These are phyloP conservation scores for Lota lota DNA, from an alignment of 2,113 vertebrate genomes.

Conservation along the genomic window DNA sequence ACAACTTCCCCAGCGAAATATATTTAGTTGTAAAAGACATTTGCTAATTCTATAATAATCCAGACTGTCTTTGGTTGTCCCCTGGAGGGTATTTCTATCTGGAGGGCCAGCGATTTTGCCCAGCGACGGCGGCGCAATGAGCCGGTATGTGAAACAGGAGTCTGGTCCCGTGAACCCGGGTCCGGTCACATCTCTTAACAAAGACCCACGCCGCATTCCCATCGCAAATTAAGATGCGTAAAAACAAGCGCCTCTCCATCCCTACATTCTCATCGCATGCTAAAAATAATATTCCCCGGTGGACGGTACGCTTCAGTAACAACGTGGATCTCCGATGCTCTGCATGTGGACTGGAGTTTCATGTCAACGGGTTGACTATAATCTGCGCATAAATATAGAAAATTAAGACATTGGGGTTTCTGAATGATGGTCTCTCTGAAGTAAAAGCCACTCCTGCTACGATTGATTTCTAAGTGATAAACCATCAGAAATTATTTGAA, in stretches of 20 bases:
- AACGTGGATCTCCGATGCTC: constrained; percentile 32
- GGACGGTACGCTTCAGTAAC: constrained; percentile 39
- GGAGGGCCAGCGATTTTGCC: constrained; percentile 27
- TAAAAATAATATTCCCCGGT: constrained; percentile 51
- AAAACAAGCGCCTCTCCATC: constrained; percentile 37
- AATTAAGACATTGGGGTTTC: constrained; percentile 20
- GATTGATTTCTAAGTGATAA: constrained; percentile 17
- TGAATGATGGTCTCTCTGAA: constrained; percentile 33
- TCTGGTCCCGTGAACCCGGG: constrained; percentile 24
- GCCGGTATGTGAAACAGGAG: constrained; percentile 70
- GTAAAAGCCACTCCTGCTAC: constrained; percentile 29
- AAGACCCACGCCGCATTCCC: constrained; percentile 40
- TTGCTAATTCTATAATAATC: constrained; percentile 75
- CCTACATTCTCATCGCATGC: constrained; percentile 36
- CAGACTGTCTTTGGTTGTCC: constrained; percentile 49
- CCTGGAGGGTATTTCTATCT: constrained; percentile 67
- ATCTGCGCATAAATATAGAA: constrained; percentile 23
- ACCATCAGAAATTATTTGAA: too few species aligned
- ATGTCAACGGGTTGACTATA: constrained; percentile 20
- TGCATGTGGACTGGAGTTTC: constrained; percentile 16
- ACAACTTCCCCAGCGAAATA: constrained; percentile 44
- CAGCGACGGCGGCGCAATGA: constrained; percentile 34
- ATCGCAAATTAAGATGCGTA: constrained; percentile 45
- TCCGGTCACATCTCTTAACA: constrained; percentile 34
- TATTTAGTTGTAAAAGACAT: constrained; percentile 65